These are phyloP conservation scores for Prunella fulvescens DNA, from an alignment of 2,113 vertebrate genomes.

Conservation along the genomic window DNA sequence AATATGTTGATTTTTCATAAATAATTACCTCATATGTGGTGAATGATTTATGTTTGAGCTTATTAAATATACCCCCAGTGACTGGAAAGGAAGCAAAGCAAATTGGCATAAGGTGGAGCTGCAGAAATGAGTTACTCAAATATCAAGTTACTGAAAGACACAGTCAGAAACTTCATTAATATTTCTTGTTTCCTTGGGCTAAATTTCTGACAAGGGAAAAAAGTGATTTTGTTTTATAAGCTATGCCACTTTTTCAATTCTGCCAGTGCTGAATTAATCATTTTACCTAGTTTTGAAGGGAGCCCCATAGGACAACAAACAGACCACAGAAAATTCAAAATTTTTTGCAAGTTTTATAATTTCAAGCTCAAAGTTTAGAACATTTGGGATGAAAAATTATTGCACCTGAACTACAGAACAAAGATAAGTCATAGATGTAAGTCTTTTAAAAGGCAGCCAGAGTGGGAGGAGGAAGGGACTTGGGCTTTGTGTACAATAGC, in stretches of 20 bases:
- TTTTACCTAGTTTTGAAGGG: neutral
- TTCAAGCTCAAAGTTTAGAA: neutral
- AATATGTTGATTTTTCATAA: neutral
- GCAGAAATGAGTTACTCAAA: conserved; percentile 13
- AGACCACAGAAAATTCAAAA: neutral
- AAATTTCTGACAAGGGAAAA: neutral
- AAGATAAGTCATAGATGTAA: accelerated
- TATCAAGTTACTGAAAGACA: neutral
- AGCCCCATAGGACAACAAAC: neutral
- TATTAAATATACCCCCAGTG: neutral
- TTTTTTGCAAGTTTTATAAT: neutral
- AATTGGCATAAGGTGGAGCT: neutral
- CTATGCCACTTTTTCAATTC: neutral
- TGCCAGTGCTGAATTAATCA: neutral
- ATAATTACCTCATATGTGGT: neutral
- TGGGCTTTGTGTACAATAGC: neutral
- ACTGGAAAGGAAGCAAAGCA: conserved; percentile 7
- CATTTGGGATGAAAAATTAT: neutral
- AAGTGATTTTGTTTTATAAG: neutral
- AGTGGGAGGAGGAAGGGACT: neutral
- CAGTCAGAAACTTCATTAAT: conserved; percentile 17
- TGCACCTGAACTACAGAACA: neutral
- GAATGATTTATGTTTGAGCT: conserved; percentile 19
- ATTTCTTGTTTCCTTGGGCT: conserved; percentile 19
- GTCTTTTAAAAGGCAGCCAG: neutral